These are phyloP conservation scores for Astyanax mexicanus DNA, from an alignment of 2,797 vertebrate genomes.

Conservation along the genomic window DNA sequence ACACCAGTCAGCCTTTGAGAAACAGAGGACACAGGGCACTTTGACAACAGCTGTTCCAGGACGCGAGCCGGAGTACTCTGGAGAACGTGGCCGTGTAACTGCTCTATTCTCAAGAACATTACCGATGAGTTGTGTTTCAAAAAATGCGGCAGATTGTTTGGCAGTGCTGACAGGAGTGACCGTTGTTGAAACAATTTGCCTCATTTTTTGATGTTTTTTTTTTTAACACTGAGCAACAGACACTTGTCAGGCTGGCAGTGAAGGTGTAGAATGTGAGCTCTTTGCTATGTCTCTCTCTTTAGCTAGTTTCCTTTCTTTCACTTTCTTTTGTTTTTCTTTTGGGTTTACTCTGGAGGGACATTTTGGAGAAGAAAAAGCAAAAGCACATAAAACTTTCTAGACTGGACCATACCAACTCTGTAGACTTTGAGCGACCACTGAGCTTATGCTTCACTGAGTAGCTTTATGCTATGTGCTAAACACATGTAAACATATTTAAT, in stretches of 20 bases:
- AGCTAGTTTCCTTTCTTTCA: constrained; percentile 4
- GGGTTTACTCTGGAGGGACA: not conserved
- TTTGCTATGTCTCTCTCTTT: constrained; percentile 12
- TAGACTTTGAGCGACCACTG: constrained; percentile 16
- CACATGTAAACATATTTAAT: constrained; percentile 13
- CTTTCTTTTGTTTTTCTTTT: not conserved
- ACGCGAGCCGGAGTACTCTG: constrained; percentile 11
- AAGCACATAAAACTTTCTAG: not conserved
- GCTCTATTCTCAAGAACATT: constrained; percentile 18
- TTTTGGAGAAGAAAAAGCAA: constrained; percentile 8
- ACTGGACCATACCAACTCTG: not conserved
- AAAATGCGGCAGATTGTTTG: constrained; percentile 14
- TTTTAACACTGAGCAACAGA: constrained; percentile 38
- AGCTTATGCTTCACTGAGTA: not conserved
- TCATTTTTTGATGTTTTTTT: not conserved
- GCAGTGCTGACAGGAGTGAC: not conserved
- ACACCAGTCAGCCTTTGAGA: not conserved
- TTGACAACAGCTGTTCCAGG: not conserved
- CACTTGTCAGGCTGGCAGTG: constrained; percentile 12
- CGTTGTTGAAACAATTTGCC: constrained; percentile 1
- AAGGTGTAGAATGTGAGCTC: constrained; percentile 9
- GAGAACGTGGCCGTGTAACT: not conserved
- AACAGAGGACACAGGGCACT: not conserved
- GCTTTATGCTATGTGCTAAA: not conserved
- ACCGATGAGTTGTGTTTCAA: constrained; percentile 8